Conservation (phyloP, 2,888 invertebrate genomes). For the Tetragonula carbonaria region DNA sequence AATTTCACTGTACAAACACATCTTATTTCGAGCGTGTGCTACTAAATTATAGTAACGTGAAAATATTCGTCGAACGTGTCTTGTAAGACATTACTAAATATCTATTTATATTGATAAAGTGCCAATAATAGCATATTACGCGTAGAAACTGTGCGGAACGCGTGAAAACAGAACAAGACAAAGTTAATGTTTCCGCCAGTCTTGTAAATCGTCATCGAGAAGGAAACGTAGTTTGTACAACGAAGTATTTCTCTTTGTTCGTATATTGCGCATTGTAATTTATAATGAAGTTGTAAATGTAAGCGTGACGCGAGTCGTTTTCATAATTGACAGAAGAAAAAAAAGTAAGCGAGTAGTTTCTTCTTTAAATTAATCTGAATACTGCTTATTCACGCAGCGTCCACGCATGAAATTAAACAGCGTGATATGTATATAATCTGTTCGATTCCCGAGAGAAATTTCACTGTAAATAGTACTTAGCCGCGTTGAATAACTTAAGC, state of each 20-base stretch:
- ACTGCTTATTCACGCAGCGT: slow-evolving; percentile 1
- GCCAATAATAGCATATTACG: slow-evolving; percentile 34
- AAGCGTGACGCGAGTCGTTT: neutral
- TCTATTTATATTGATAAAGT: slow-evolving; percentile 18
- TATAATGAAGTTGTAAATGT: slow-evolving; percentile 24
- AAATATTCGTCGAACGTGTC: neutral
- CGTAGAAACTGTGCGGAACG: neutral
- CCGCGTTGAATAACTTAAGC: slow-evolving; percentile 41
- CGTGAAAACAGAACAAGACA: neutral
- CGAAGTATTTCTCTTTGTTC: slow-evolving; percentile 26
- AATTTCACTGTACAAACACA: neutral
- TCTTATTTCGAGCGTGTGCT: no score
- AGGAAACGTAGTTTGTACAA: slow-evolving; percentile 23
- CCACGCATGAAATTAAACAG: neutral
- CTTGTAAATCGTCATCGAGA: neutral
- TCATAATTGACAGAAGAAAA: neutral
- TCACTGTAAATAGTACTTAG: slow-evolving; percentile 63
- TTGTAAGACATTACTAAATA: neutral
- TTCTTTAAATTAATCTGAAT: neutral
- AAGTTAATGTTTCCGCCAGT: slow-evolving; percentile 6
- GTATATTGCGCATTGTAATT: slow-evolving; percentile 22
- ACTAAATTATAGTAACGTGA: no score
- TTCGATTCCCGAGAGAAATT: slow-evolving; percentile 27
- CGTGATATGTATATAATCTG: slow-evolving; percentile 53
- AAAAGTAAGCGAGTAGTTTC: neutral